Evolutionary conservation across 92 coral and sea anemone genomes (phyloP).

Genomic region (Muricea muricata): DNA sequence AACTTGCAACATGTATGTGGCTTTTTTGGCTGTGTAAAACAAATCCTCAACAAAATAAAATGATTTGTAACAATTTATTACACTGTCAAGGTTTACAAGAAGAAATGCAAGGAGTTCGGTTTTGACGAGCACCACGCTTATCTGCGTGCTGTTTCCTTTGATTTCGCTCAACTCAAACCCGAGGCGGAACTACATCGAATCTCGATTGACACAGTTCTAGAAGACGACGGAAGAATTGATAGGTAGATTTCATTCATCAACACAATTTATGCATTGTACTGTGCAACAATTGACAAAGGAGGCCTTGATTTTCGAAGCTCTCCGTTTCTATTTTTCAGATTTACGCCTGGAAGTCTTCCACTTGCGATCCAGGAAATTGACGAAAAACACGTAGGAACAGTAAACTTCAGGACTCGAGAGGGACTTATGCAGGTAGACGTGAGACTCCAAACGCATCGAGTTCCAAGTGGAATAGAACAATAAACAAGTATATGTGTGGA

Average conservation of each 20-base stretch:
- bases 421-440: slow-evolving; percentile 77
- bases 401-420: slow-evolving; percentile 97
- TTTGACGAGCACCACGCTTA: slow-evolving; percentile 97
- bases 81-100: slow-evolving; percentile 72
- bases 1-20: no score
- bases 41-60: no score
- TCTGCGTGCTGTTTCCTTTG: slow-evolving; percentile 92
- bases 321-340: slow-evolving; percentile 50
- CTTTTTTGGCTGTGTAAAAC: no score
- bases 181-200: slow-evolving; percentile 86
- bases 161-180: slow-evolving; percentile 93
- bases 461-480: no score
- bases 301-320: no score
- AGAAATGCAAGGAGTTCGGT: slow-evolving; percentile 87
- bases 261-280: no score
- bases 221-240: slow-evolving; percentile 96
- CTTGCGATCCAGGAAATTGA: slow-evolving; percentile 98
- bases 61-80: not conserved
- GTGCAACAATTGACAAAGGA: no score
- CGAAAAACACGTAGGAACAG: slow-evolving; percentile 91
- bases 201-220: slow-evolving; percentile 78
- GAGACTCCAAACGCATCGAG: no score
- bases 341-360: slow-evolving; percentile 89
- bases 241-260: slow-evolving; percentile 58
- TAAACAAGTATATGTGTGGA: no score